phyloP scores from a whole-genome alignment of 2,113 vertebrate genomes.

The Pangasianodon gigas region DNA sequence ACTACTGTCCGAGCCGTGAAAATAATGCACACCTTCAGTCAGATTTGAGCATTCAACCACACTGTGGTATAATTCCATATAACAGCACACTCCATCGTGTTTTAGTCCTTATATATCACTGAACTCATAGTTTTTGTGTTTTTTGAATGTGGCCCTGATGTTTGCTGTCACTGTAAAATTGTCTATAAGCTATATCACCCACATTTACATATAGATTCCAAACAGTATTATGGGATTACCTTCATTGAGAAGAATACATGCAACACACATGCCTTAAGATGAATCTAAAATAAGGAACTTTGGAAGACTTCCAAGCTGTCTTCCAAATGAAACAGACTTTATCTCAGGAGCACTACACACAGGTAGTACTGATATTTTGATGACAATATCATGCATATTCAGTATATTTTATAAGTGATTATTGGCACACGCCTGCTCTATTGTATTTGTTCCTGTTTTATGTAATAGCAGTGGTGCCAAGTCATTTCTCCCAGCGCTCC shows the following conservation, averaged over 20 bases:
- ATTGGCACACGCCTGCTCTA: neutral
- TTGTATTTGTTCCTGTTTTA: slow-evolving; percentile 29
- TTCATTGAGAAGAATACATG: neutral
- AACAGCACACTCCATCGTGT: neutral
- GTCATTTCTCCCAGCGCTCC: slow-evolving; percentile 22
- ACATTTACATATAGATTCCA: neutral
- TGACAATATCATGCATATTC: neutral
- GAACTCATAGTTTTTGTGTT: neutral
- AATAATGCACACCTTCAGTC: neutral
- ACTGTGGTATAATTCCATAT: neutral
- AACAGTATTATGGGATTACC: neutral
- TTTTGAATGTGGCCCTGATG: no score
- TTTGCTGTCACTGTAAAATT: neutral
- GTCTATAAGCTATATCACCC: neutral
- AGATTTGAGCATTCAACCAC: neutral
- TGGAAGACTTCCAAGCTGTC: neutral
- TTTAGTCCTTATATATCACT: neutral
- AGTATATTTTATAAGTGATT: neutral
- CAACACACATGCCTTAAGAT: neutral
- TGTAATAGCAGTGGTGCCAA: slow-evolving; percentile 31
- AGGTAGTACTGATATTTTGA: neutral
- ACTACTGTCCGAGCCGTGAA: neutral
- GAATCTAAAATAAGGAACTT: neutral
- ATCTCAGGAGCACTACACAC: neutral
- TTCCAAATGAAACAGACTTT: neutral